Conservation (phyloP, 2,113 vertebrate genomes). For the Sinocyclocheilus anophthalmus region DNA sequence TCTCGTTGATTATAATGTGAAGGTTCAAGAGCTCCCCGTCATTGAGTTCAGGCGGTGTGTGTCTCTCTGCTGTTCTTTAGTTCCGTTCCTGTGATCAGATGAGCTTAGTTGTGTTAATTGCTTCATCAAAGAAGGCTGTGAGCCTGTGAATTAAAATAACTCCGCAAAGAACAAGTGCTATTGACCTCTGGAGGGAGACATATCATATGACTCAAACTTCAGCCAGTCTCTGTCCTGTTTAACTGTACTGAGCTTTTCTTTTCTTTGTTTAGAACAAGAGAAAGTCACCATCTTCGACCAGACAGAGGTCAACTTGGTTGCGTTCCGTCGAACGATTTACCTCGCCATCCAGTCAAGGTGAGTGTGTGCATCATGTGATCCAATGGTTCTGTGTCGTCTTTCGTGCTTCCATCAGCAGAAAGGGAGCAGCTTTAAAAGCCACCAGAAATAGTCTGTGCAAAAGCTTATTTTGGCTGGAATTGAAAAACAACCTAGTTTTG, state of each 20-base stretch:
- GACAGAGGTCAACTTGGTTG: conserved; percentile 96
- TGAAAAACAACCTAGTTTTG: conserved; percentile 26
- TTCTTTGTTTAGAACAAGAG: conserved; percentile 73
- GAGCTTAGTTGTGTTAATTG: conserved; percentile 23
- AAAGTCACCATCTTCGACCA: conserved; percentile 96
- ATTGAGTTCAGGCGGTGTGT: too few species aligned
- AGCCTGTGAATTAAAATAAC: conserved; percentile 39
- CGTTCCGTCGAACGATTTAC: conserved; percentile 97
- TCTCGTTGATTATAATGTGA: not conserved
- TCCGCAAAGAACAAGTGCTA: conserved; percentile 24
- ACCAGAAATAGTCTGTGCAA: conserved; percentile 34
- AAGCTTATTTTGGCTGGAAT: conserved; percentile 10
- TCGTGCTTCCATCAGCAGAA: conserved; percentile 31
- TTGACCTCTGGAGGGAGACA: conserved; percentile 45
- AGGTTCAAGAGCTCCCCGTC: too few species aligned
- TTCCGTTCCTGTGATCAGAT: not conserved
- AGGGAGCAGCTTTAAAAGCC: conserved; percentile 12
- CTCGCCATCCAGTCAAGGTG: conserved; percentile 99
- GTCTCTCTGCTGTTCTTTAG: not conserved
- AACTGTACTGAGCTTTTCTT: conserved; percentile 15
- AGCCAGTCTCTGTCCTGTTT: not conserved
- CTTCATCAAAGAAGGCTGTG: conserved; percentile 2
- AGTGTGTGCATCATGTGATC: conserved; percentile 39
- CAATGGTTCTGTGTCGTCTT: not conserved
- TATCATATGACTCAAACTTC: not conserved